phyloP scores from a whole-genome alignment of 35 echinoderm and acorn worm genomes.

The Heliocidaris erythrogramma region DNA sequence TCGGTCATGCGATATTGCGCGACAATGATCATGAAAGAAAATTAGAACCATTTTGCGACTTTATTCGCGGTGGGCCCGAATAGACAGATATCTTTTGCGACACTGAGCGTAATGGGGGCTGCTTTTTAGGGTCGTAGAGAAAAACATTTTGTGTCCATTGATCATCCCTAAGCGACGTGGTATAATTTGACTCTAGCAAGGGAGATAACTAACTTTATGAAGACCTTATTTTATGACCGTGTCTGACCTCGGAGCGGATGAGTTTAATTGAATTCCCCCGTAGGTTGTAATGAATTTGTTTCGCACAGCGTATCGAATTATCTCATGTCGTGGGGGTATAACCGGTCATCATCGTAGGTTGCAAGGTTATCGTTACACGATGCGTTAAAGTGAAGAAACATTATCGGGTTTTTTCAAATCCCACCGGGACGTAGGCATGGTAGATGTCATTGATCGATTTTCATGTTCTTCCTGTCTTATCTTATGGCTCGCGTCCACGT shows the following conservation, averaged over 20 bases:
- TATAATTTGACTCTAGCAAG: background rate
- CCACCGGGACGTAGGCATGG: background rate
- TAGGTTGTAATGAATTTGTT: background rate
- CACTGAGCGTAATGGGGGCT: background rate
- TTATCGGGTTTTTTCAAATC: background rate
- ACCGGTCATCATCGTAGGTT: background rate
- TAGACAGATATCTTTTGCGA: background rate
- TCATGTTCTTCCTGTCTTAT: background rate
- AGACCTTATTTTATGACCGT: background rate
- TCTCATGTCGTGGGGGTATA: background rate
- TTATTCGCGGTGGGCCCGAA: background rate
- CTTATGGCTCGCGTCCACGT: too few relatives aligned
- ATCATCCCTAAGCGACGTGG: background rate
- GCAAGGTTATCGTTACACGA: background rate
- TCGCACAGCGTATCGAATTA: background rate
- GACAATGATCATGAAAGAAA: background rate
- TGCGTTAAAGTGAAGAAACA: background rate
- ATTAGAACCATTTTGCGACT: background rate
- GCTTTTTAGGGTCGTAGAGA: background rate
- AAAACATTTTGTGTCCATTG: background rate
- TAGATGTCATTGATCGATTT: background rate
- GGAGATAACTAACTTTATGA: background rate
- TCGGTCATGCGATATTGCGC: background rate
- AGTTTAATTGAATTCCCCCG: background rate
- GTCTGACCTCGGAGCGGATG: background rate